Base-by-base conservation (phyloP, 2,888 invertebrate genomes). In the Gerris lacustris region DNA sequence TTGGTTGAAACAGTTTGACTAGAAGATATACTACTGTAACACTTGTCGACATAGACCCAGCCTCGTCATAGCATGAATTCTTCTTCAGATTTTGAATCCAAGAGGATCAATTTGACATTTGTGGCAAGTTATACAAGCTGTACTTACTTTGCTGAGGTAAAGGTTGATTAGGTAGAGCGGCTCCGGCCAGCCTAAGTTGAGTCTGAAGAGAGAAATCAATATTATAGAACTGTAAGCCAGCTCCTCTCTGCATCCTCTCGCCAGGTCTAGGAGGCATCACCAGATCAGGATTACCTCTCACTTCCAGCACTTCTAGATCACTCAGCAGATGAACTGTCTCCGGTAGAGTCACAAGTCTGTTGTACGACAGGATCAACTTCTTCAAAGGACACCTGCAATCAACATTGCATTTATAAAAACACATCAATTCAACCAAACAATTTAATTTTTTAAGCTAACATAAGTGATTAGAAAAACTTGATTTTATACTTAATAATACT, bases 191-290 rank as follows among this genome's bases (percentile, higher is more conserved):
- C 74, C 93, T 85, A 70, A 99, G 82, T 81, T 99, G 99, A 77
- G 95, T 91, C 83, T 95, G 94, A 74, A 99, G 83, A 0, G 97
- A 96, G 83, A 99, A 99, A 83, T 99, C 99, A 72, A 99, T 96
- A 79, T 99, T 99, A 81, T 99, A 99, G 82, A 92, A 99, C 79
- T 93, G 92, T 68, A 94, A 82, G 0, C 93, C 94, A 63, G 91
- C 85, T 2, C 92, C 90, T 73, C 88, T 84, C 76, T 89, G 86
- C 45, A 87, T 83, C 15, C 9, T 11, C 80, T 94, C 89, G 17
- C 87, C 88, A 0, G 98, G 98, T 81, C 97, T 97, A 5, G 94
- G 94, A 0, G 99, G 99, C 95, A 99, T 96, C 73, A 96, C 89
- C 74, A 99, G 83, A 77, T 96, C 96, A 0, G 92, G 92, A 84